Percentiles rank a stretch among this genome's conserved stretches.
phyloP scores from a whole-genome alignment of 2,888 invertebrate genomes.

The Cryptocephalus primarius region DNA sequence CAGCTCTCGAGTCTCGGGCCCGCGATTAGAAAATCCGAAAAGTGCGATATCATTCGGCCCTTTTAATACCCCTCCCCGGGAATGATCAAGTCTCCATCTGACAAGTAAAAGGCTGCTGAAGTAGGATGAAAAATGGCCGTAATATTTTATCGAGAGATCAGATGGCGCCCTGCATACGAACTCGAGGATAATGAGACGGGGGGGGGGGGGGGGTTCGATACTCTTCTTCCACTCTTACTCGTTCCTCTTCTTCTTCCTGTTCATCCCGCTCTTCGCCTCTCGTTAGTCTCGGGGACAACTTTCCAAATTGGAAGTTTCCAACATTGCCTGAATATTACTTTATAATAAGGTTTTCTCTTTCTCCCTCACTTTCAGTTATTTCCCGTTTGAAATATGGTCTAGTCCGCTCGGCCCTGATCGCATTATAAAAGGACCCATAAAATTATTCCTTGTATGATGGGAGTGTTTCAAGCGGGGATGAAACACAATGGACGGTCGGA shows the following conservation, averaged over 20 bases:
- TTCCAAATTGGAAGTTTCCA: constrained; percentile 17
- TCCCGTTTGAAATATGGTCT: neutral
- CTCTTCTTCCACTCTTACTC: constrained; percentile 26
- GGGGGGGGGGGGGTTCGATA: constrained; percentile 34
- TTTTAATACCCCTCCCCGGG: constrained; percentile 26
- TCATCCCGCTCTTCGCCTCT: constrained; percentile 25
- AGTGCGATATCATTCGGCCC: constrained; percentile 30
- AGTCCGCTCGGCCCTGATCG: too few species aligned
- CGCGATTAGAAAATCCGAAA: constrained; percentile 13
- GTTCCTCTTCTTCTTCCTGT: constrained; percentile 22
- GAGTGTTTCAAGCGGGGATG: too few species aligned
- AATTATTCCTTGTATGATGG: too few species aligned
- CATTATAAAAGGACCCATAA: too few species aligned
- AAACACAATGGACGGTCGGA: too few species aligned
- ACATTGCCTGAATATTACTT: constrained; percentile 15
- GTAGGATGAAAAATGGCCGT: constrained; percentile 39
- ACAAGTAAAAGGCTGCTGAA: constrained; percentile 37
- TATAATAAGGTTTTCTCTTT: constrained; percentile 11
- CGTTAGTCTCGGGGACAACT: constrained; percentile 17
- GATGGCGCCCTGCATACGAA: constrained; percentile 41
- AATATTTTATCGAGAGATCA: constrained; percentile 42
- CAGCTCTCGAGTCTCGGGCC: too few species aligned
- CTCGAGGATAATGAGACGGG: constrained; percentile 39
- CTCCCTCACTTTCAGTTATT: constrained; percentile 8
- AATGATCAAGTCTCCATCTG: constrained; percentile 37